phyloP scores from a whole-genome alignment of 2,888 invertebrate genomes.

The Gerris lacustris region DNA sequence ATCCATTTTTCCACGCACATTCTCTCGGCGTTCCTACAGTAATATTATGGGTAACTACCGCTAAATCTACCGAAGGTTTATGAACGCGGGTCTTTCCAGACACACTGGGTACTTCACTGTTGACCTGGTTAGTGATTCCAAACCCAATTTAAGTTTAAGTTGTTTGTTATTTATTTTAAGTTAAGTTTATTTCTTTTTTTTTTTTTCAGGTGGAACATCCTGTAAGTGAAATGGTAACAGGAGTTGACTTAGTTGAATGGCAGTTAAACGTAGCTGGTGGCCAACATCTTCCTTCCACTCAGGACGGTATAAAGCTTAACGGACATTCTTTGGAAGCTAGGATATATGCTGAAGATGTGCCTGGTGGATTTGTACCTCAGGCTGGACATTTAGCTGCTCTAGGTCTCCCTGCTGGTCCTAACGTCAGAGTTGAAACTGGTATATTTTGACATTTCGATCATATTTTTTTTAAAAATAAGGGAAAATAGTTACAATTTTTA shows the following conservation, averaged over 20 bases:
- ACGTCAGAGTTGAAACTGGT: slow-evolving; percentile 80
- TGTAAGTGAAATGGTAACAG: slow-evolving; percentile 94
- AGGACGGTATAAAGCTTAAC: slow-evolving; percentile 59
- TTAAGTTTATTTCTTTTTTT: too few relatives aligned
- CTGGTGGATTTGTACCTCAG: slow-evolving; percentile 76
- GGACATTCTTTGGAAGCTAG: slow-evolving; percentile 95
- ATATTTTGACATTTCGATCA: not conserved
- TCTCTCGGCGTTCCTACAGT: too few relatives aligned
- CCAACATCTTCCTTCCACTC: slow-evolving; percentile 65
- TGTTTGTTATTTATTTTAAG: too few relatives aligned
- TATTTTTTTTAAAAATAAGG: not conserved
- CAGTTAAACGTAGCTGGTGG: slow-evolving; percentile 77
- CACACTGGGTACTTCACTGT: too few relatives aligned
- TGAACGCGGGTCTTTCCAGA: too few relatives aligned
- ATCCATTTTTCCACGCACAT: too few relatives aligned
- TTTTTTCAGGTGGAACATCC: slow-evolving; percentile 63
- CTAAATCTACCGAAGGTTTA: too few relatives aligned
- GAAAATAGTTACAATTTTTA: too few relatives aligned
- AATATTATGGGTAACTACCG: too few relatives aligned
- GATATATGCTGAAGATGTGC: slow-evolving; percentile 79
- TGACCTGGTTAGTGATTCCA: too few relatives aligned
- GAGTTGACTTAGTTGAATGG: slow-evolving; percentile 96
- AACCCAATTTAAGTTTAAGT: too few relatives aligned
- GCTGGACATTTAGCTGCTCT: slow-evolving; percentile 74
- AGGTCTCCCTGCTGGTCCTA: slow-evolving; percentile 53